Conservation (phyloP, 2,888 invertebrate species). For the Spisula solida region DNA sequence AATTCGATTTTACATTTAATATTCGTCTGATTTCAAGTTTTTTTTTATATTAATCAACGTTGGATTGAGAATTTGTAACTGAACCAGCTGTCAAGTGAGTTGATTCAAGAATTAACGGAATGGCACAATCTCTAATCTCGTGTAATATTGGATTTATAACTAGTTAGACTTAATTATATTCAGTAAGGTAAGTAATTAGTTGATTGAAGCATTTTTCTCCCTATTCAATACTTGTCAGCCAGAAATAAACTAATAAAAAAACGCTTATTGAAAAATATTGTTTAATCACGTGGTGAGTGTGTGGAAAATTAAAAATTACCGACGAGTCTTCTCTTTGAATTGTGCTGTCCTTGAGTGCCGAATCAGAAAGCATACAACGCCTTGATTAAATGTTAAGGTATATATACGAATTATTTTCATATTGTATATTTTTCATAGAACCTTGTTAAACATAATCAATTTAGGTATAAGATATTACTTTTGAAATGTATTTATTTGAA, state of each 20-base stretch:
- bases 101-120: not conserved
- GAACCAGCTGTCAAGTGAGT: not conserved
- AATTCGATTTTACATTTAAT: not conserved
- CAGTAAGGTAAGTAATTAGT: conserved; percentile 6
- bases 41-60: not conserved
- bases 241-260: not conserved
- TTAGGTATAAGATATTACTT: too few species aligned
- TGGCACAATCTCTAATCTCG: not conserved
- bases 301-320: too few species aligned
- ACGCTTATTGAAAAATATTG: too few species aligned
- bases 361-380: too few species aligned
- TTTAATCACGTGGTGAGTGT: too few species aligned
- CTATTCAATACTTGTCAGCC: not conserved
- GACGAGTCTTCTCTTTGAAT: too few species aligned
- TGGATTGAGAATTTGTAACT: conserved; percentile 1
- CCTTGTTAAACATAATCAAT: too few species aligned
- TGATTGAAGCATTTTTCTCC: not conserved
- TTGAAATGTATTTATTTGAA: too few species aligned
- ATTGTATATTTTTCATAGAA: too few species aligned
- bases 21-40: not conserved
- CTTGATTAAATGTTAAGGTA: too few species aligned
- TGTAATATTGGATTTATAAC: not conserved
- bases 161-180: not conserved
- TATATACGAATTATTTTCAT: too few species aligned
- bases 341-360: too few species aligned